Evolutionary conservation across 2,113 vertebrate species (phyloP).

Genomic region (Dipodomys ordii): DNA sequence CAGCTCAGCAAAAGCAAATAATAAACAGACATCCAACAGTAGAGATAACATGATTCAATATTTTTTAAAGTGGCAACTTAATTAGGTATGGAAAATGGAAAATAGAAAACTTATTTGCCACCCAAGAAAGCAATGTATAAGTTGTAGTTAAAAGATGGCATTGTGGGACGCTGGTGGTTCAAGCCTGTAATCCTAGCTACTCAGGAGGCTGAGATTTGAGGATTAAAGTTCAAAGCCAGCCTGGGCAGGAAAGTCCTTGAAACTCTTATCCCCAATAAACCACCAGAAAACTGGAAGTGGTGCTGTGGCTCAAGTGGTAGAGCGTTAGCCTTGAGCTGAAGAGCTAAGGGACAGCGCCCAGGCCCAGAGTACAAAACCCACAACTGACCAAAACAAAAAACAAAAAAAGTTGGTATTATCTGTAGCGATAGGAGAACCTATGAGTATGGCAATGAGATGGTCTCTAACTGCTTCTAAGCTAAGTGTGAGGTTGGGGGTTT

Average conservation of each 20-base stretch:
- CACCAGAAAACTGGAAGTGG: too few species aligned
- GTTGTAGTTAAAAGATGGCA: neutral
- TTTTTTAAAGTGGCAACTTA: slow-evolving; percentile 68
- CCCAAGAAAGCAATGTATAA: slow-evolving; percentile 16
- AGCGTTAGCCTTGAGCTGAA: too few species aligned
- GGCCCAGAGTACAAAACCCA: too few species aligned
- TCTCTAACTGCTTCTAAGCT: neutral
- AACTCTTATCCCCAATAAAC: too few species aligned
- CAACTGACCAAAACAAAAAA: too few species aligned
- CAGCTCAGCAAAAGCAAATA: slow-evolving; percentile 50
- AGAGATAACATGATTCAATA: slow-evolving; percentile 13
- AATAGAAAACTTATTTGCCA: slow-evolving; percentile 30
- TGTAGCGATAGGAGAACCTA: neutral
- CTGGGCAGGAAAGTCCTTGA: too few species aligned
- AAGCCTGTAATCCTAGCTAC: too few species aligned
- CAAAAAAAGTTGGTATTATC: neutral
- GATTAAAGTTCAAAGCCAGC: too few species aligned
- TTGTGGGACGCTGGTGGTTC: too few species aligned
- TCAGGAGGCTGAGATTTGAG: too few species aligned
- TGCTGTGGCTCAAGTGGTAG: too few species aligned
- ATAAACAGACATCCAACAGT: slow-evolving; percentile 23
- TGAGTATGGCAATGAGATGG: neutral
- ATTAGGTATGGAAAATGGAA: slow-evolving; percentile 62
- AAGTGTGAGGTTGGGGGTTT: neutral
- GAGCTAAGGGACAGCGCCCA: too few species aligned